Evolutionary conservation across 1,140 invertebrate species (phyloP), one percentile per base, ranked within the genome.

Genomic region (Anadara kagoshimensis): DNA sequence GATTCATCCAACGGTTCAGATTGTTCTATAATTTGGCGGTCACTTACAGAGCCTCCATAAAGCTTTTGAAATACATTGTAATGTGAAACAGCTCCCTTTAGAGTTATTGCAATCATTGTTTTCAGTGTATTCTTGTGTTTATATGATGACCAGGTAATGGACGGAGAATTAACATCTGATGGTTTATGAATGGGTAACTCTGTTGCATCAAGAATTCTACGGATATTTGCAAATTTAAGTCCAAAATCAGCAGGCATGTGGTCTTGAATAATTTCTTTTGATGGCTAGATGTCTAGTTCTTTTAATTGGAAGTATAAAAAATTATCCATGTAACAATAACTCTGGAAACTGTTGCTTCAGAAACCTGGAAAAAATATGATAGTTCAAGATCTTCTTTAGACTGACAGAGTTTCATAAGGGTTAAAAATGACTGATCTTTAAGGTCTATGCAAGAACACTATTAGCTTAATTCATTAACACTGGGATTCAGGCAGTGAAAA

Each of bases 191-290:
- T 78, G 11, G 78, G 65, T 7, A 53, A 53, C 58, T 80, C 75
- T 22, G 75, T 78, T 26, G 61, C 75, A 78, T 80, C 16, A 18
- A 80, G 54, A 56, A 80, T 72, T 45, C 78, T 63, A 26, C 76
- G 45, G 2, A 71, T 78, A 26, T n/a, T 51, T 11, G 67, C 53
- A 66, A 64, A 80, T 57, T 65, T 64, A 43, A 24, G 22, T 18
- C 57, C 68, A 56, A 78, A 80, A 57, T 64, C 68, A 59, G 12
- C 26, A 29, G 78, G 75, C 75, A 80, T 80, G 62, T 63, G 49
- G 0, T 59, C 57, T 10, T 70, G n/a, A 49, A 74, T 47, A 12
- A 43, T 16, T 22, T 24, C 18, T 43, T 51, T 58, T 4, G 53
- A 22, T 57, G 68, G 76, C 76, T 64, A 78, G 11, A 78, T 68